These are phyloP conservation scores for Ciconia boyciana DNA, from an alignment of 2,113 vertebrate genomes.

Conservation along the genomic window DNA sequence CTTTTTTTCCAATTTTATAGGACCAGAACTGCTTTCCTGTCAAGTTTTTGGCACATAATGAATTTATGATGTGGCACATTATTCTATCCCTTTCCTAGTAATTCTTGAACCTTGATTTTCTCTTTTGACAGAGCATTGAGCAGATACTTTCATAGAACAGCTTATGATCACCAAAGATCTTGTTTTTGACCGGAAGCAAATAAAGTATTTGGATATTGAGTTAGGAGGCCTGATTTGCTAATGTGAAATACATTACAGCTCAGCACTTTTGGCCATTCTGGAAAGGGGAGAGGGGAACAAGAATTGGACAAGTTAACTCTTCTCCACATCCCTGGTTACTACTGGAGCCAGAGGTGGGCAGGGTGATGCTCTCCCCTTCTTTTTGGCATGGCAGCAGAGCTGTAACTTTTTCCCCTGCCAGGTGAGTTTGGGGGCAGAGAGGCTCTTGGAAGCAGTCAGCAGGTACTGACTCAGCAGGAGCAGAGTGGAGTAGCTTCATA, in stretches of 20 bases:
- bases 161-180: background rate
- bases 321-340: background rate
- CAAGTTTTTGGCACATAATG: background rate
- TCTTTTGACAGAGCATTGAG: background rate
- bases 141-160: background rate
- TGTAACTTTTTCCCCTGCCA: background rate
- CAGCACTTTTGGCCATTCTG: background rate
- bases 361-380: fast-evolving
- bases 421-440: background rate
- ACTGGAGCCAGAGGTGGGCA: background rate
- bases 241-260: background rate
- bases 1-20: background rate
- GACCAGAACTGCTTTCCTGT: background rate
- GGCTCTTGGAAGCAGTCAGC: background rate
- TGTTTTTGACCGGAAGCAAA: background rate
- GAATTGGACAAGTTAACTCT: background rate
- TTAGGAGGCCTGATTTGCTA: fast-evolving
- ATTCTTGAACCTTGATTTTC: background rate
- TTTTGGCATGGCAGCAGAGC: background rate
- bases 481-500: background rate
- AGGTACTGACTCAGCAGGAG: background rate
- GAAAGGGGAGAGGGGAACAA: background rate
- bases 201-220: background rate
- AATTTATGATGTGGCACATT: background rate
- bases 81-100: background rate